A percentile compares a stretch with the other conserved stretches of the same genome.
phyloP scores from a whole-genome alignment of 2,113 vertebrate species.

The Bubo blakistoni region DNA sequence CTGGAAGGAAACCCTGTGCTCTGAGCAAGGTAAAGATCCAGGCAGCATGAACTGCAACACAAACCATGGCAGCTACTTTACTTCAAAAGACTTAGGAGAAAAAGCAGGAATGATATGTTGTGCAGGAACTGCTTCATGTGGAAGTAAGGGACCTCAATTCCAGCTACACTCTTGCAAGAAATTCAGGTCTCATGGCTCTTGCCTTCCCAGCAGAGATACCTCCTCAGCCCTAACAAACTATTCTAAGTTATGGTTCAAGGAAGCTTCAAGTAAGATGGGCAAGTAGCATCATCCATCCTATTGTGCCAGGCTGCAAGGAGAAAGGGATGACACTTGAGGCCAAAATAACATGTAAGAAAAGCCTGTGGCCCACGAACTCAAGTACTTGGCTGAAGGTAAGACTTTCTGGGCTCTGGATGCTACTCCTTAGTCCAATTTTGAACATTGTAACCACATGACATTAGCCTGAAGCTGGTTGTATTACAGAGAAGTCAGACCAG shows the following conservation, averaged over 20 bases:
- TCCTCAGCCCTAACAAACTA: background rate
- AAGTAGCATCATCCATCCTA: background rate
- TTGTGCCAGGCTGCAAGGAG: background rate
- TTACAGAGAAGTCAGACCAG: background rate
- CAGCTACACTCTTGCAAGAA: background rate
- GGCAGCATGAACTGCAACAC: background rate
- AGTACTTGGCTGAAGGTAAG: background rate
- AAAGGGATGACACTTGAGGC: fast-evolving
- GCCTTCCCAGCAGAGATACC: background rate
- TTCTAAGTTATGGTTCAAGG: background rate
- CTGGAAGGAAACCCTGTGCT: background rate
- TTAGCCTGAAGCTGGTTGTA: background rate
- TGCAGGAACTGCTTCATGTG: background rate
- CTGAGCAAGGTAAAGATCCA: background rate
- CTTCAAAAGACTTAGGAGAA: background rate
- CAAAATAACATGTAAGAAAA: background rate
- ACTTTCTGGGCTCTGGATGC: background rate
- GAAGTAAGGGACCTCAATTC: background rate
- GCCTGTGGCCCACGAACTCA: background rate
- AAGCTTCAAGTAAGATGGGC: background rate
- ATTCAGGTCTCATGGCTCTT: background rate
- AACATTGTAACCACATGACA: background rate
- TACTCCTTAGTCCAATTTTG: background rate
- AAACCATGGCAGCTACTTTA: background rate
- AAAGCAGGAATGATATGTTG: background rate